Evolutionary conservation across 2,888 invertebrate species (phyloP).

Genomic region (Laspeyria flexula): DNA sequence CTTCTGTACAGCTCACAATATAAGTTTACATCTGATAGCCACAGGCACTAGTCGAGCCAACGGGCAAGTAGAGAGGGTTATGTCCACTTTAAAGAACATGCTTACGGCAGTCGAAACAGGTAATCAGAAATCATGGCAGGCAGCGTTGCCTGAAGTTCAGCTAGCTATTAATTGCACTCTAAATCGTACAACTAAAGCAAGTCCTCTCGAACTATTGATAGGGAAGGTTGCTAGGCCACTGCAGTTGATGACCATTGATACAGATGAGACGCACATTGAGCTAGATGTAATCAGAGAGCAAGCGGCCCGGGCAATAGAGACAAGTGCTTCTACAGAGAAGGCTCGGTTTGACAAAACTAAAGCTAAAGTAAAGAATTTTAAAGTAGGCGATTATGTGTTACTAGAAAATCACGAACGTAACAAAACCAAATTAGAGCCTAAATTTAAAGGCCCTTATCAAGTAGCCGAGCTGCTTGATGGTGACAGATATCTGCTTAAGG

Average conservation of each 20-base stretch:
- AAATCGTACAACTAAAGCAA: not conserved
- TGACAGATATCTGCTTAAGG: conserved; percentile 9
- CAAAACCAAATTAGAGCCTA: conserved; percentile 12
- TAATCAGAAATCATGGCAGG: conserved; percentile 8
- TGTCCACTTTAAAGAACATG: conserved; percentile 5
- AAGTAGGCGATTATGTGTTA: conserved; percentile 1
- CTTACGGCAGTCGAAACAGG: conserved; percentile 1
- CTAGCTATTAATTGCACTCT: conserved; percentile 1
- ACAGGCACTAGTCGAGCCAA: conserved; percentile 10
- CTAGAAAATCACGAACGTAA: conserved; percentile 9
- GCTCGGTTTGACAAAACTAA: conserved; percentile 2
- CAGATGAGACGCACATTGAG: conserved; percentile 3
- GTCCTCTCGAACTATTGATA: conserved; percentile 1
- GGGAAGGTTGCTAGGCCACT: conserved; percentile 2
- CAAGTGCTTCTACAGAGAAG: not conserved
- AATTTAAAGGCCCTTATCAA: conserved; percentile 11
- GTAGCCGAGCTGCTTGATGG: conserved; percentile 12
- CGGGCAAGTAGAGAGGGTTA: conserved; percentile 5
- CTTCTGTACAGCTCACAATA: conserved; percentile 10
- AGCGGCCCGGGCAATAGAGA: not conserved
- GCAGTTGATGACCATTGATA: not conserved
- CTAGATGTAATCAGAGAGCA: not conserved
- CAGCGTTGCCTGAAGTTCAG: conserved; percentile 3
- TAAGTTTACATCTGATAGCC: conserved; percentile 12
- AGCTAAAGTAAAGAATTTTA: not conserved